A percentile compares a stretch with the other conserved stretches of the same genome.
Conservation (phyloP, 1,140 invertebrate genomes). For the Araneus ventricosus region DNA sequence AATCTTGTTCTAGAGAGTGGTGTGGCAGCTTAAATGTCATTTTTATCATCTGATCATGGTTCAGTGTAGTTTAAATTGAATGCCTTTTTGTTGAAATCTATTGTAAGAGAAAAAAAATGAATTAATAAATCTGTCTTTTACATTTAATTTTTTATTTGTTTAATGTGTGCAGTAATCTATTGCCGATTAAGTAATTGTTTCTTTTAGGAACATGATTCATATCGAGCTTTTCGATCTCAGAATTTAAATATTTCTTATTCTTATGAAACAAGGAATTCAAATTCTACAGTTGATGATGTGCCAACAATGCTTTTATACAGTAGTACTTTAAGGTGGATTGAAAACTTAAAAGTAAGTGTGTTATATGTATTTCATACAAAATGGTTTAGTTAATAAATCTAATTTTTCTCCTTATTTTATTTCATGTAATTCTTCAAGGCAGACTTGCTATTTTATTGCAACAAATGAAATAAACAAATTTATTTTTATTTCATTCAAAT, state of each 20-base stretch:
- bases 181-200: not conserved
- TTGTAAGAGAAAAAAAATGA: too few species aligned
- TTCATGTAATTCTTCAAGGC: not conserved
- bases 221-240: constrained; percentile 93
- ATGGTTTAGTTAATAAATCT: not conserved
- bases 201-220: constrained; percentile 86
- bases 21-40: too few species aligned
- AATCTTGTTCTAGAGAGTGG: too few species aligned
- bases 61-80: too few species aligned
- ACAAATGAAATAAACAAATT: too few species aligned
- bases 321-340: constrained; percentile 95
- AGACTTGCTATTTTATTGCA: too few species aligned
- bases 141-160: too few species aligned
- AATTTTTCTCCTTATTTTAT: not conserved
- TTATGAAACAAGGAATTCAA: constrained; percentile 90
- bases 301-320: constrained; percentile 93
- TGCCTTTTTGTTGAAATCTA: too few species aligned
- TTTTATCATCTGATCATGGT: too few species aligned
- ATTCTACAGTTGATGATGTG: constrained; percentile 77
- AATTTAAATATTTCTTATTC: constrained; percentile 93
- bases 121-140: too few species aligned
- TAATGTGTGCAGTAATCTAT: not conserved
- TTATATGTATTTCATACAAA: not conserved
- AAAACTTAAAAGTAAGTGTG: constrained; percentile 88
- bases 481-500: too few species aligned